Base-by-base conservation (phyloP, 1,140 invertebrate genomes). In the Sinonovacula constricta region DNA sequence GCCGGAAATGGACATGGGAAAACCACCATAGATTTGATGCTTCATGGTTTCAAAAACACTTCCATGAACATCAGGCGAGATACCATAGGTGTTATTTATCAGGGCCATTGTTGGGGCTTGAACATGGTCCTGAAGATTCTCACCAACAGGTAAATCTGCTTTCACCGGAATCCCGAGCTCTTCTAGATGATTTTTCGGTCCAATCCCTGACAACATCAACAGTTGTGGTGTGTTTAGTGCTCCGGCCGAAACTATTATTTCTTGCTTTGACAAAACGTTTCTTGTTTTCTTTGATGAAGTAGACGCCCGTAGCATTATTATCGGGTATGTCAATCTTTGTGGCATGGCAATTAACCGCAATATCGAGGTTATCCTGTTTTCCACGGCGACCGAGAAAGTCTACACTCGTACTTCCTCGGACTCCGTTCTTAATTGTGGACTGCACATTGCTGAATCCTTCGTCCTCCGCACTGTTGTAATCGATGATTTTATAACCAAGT, bases 191-290 rank as follows among this genome's bases (percentile, higher is more conserved):
- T 69, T 31, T 31, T 65, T 69, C n/a, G 96, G 96, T 0, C 96
- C 96, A n/a, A n/a, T n/a, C n/a, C n/a, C n/a, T n/a, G n/a, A n/a
- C n/a, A n/a, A n/a, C n/a, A n/a, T n/a, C n/a, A n/a, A n/a, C n/a
- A n/a, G n/a, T n/a, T n/a, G n/a, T n/a, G n/a, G n/a, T n/a, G n/a
- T n/a, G n/a, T n/a, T 96, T 0, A 98, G 92, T 0, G 96, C 92
- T 0, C 97, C 97, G 0, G 93, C 95, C 0, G 82, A 84, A 7
- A 97, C 75, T 2, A 74, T 74, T 1, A 74, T 34, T 74, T 74
- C 70, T 30, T 54, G 51, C 0, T n/a, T n/a, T n/a, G n/a, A n/a
- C n/a, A n/a, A n/a, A n/a, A n/a, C n/a, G n/a, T n/a, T n/a, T n/a
- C n/a, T n/a, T n/a, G n/a, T n/a, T n/a, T n/a, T n/a, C n/a, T n/a